Percentiles rank a stretch among this genome's conserved stretches.
Conservation (phyloP, 2,113 vertebrate species). For the Entomyzon cyanotis region DNA sequence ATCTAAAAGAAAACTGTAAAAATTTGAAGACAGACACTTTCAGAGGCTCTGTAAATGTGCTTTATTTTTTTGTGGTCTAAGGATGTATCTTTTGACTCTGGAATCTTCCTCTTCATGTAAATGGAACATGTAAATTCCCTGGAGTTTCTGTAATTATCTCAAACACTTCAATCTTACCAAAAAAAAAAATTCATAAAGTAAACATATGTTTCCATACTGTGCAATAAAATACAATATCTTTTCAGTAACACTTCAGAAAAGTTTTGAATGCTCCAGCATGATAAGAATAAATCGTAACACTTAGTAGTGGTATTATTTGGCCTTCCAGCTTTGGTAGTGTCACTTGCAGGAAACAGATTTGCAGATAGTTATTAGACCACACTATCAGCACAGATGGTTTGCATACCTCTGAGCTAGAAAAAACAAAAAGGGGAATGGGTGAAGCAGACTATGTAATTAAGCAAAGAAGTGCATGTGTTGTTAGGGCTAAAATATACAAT, state of each 20-base stretch:
- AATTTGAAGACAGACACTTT: not conserved
- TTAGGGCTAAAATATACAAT: not conserved
- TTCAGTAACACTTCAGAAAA: not conserved
- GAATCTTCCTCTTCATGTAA: not conserved
- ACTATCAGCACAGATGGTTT: conserved; percentile 20
- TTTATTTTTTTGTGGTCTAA: not conserved
- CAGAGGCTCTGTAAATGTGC: not conserved
- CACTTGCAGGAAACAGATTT: not conserved
- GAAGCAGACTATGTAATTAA: not conserved
- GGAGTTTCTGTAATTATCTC: not conserved
- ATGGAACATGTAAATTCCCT: not conserved
- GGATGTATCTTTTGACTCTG: not conserved
- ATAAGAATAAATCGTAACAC: not conserved
- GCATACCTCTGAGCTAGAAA: not conserved
- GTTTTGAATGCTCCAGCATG: not conserved
- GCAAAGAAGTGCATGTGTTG: not conserved
- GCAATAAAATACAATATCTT: not conserved
- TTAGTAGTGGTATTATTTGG: not conserved
- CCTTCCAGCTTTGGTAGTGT: not conserved
- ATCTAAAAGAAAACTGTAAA: not conserved
- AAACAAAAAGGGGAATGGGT: not conserved
- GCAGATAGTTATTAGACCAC: not conserved
- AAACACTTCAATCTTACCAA: not conserved
- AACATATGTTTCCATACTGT: not conserved
- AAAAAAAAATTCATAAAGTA: not conserved